Conservation (phyloP, 1,140 invertebrate species). For the Meloidogyne floridensis region DNA sequence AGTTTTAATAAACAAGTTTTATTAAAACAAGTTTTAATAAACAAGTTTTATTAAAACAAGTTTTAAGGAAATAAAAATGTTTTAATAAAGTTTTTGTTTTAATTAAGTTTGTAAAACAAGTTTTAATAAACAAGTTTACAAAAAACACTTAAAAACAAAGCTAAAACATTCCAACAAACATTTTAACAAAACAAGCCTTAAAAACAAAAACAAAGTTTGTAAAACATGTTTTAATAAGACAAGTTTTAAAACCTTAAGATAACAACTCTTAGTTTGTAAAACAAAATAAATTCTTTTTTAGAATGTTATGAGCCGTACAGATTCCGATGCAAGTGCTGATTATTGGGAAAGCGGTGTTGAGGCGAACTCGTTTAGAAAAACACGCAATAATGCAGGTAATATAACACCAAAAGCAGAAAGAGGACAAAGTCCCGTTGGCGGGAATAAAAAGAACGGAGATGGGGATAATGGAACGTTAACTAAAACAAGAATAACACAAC, state of each 20-base stretch:
- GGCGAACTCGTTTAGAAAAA: background rate
- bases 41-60: too few relatives aligned
- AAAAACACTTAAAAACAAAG: background rate
- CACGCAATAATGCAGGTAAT: background rate
- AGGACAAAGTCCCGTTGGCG: background rate
- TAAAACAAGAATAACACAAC: constrained; percentile 4
- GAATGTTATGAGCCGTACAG: background rate
- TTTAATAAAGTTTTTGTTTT: too few relatives aligned
- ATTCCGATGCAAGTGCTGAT: background rate
- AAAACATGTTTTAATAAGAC: constrained; percentile 3
- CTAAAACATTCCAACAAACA: background rate
- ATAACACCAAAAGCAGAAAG: background rate
- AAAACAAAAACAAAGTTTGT: too few relatives aligned
- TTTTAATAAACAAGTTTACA: background rate
- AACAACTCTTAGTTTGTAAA: background rate
- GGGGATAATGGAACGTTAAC: background rate
- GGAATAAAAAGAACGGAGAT: constrained; percentile 36
- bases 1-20: too few relatives aligned
- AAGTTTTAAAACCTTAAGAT: background rate
- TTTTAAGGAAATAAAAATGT: too few relatives aligned
- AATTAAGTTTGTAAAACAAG: background rate
- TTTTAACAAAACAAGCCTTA: background rate
- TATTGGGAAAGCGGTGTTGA: constrained; percentile 1
- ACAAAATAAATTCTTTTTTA: background rate
- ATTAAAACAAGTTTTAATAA: too few relatives aligned